Evolutionary conservation across 2,797 vertebrate genomes (phyloP), one percentile per base, ranked within the genome.

Genomic region (Enoplosus armatus): DNA sequence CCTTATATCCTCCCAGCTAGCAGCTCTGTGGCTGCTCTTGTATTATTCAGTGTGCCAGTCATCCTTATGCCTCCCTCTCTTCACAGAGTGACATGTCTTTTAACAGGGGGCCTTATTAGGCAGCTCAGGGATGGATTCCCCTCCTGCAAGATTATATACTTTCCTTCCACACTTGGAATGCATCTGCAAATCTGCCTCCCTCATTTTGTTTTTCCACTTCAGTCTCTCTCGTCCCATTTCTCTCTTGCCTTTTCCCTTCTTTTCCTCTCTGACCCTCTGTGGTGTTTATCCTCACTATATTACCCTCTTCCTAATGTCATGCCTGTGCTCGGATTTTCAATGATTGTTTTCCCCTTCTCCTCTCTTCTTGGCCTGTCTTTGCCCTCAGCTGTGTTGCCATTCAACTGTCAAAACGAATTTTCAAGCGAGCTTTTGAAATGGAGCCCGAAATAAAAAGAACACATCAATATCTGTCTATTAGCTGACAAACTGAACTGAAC

Each of bases 61-160:
- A 82, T 87, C 82, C 82, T 87, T 73, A 72, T 79, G 48, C 62
- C 70, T 80, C 80, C 27, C 22, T 71, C 64, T 79, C 72, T 85
- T 83, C 64, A 65, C 77, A 79, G 47, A 80, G 63, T 84, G 87
- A 75, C 76, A 83, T 74, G 83, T 87, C 87, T 90, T 87, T 86
- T 83, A 91, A 87, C 87, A 88, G 58, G 75, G 82, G 87, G 79
- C 58, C 87, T 88, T 92, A 85, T 90, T 87, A 90, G 77, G 61
- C 73, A 75, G 83, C 84, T 85, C 79, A 72, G 77, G 79, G 73
- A 86, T 37, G 62, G 67, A 83, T 72, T 77, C 58, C 62, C 41
- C 58, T 74, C 60, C 72, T 77, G 72, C 16, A 48, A 27, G 22
- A 81, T 78, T 77, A 87, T 68, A 77, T 75, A 55, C 48, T 80